phyloP scores from a whole-genome alignment of 2,888 invertebrate species.

The Leucophenga montana region DNA sequence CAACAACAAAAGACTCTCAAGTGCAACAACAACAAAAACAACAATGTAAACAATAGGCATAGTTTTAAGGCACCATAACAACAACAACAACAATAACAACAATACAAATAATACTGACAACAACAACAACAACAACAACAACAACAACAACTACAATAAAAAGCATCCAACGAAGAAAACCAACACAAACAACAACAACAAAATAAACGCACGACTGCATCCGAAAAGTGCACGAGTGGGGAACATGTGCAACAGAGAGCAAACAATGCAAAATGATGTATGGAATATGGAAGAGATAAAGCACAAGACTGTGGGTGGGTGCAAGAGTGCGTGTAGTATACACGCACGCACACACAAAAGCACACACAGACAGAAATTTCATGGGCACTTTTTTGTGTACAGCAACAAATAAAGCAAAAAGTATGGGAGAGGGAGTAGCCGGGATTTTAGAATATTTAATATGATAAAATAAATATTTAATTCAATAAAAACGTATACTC shows the following conservation, averaged over 20 bases:
- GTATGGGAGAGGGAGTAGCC: background rate
- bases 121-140: slow-evolving; percentile 42
- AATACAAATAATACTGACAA: slow-evolving; percentile 31
- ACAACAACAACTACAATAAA: slow-evolving; percentile 37
- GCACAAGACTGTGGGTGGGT: background rate
- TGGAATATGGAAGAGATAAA: no score
- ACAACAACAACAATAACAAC: slow-evolving; percentile 41
- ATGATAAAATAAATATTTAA: slow-evolving; percentile 41
- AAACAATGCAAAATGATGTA: no score
- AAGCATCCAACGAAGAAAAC: background rate
- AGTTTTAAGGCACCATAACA: slow-evolving; percentile 49
- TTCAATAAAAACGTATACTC: slow-evolving; percentile 26
- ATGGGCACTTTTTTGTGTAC: background rate
- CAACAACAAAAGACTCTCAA: slow-evolving; percentile 36
- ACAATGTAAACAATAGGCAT: background rate
- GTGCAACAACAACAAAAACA: slow-evolving; percentile 12
- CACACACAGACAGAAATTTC: background rate
- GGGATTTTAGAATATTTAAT: slow-evolving; percentile 4
- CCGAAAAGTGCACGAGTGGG: slow-evolving; percentile 37
- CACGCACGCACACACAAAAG: background rate
- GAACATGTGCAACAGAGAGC: no score
- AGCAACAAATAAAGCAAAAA: slow-evolving; percentile 17
- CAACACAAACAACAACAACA: background rate
- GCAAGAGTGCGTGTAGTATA: background rate
- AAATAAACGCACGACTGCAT: slow-evolving; percentile 52